Percentiles rank a stretch among this genome's conserved stretches.
Conservation (phyloP, 2,113 vertebrate species). For the Poeciliopsis turrubarensis region DNA sequence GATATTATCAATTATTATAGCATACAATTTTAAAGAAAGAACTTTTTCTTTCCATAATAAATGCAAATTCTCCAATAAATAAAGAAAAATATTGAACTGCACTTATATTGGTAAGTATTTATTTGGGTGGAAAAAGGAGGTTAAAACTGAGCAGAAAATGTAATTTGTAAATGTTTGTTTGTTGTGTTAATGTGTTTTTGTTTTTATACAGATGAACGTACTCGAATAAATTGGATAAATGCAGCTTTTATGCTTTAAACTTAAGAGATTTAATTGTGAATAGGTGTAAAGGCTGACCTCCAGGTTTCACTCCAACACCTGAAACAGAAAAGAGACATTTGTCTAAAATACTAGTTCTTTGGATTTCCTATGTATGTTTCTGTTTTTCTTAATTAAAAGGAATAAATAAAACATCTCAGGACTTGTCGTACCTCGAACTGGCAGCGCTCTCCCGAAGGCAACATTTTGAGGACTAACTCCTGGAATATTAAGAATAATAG, state of each 20-base stretch:
- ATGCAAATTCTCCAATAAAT: no score
- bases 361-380: neutral
- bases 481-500: conserved; percentile 24
- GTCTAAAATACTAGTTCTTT: neutral
- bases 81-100: no score
- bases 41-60: no score
- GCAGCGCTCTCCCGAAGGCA: conserved; percentile 62
- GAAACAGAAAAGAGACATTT: neutral
- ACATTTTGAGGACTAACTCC: conserved; percentile 72
- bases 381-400: neutral
- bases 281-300: conserved; percentile 46
- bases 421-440: conserved; percentile 58
- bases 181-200: no score
- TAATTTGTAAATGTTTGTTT: no score
- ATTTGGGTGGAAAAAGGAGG: no score
- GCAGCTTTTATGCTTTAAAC: neutral
- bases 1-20: no score
- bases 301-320: conserved; percentile 68
- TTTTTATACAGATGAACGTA: no score
- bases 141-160: no score
- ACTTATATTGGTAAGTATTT: no score
- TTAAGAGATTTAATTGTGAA: neutral
- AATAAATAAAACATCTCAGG: neutral
- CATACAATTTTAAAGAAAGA: no score
- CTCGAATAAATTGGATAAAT: neutral